Evolutionary conservation across 2,888 invertebrate genomes (phyloP), one percentile per base, ranked within the genome.

Genomic region (Dioctria linearis): DNA sequence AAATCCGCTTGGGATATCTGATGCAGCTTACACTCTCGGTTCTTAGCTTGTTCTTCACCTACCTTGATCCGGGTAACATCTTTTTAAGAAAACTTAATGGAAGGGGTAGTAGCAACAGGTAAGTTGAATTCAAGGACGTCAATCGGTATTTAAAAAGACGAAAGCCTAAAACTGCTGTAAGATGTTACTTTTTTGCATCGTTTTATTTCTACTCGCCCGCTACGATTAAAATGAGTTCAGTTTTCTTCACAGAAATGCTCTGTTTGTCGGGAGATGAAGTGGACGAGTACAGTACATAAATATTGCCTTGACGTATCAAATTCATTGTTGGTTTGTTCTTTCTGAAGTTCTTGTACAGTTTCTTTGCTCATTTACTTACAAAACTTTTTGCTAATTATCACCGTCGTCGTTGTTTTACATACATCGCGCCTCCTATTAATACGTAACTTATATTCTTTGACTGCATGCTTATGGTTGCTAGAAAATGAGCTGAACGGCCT

Each of bases 81-180:
- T 75, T 54, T 67, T 69, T 9, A 37, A 25, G 49, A 71, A 43
- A 71, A 54, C 54, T 71, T 79, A 42, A 49, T 65, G 67, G 75
- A 11, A 37, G 75, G 75, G 43, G 73, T 37, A 57, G 57, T n/a
- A 39, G 9, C 59, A 59, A 13, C 57, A 49, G 43, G 63, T 51
- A 39, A 65, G 65, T 49, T 49, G 46, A 13, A n/a, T 69, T 76
- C 82, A 82, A 82, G 82, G 82, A 82, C 82, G 80, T 66, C 80
- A 81, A 78, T 81, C 78, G 81, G 66, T 80, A 78, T 82, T 82
- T 79, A 67, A 75, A 25, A 81, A 80, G 69, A 61, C 65, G 46
- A 43, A 78, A 78, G 46, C 78, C 78, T 8, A 65, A 65, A 49
- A 11, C 25, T n/a, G 25, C n/a, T 3, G 43, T 13, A 61, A 51